Base-by-base conservation (phyloP, 2,797 vertebrate genomes). In the Sebastes matsubarae region DNA sequence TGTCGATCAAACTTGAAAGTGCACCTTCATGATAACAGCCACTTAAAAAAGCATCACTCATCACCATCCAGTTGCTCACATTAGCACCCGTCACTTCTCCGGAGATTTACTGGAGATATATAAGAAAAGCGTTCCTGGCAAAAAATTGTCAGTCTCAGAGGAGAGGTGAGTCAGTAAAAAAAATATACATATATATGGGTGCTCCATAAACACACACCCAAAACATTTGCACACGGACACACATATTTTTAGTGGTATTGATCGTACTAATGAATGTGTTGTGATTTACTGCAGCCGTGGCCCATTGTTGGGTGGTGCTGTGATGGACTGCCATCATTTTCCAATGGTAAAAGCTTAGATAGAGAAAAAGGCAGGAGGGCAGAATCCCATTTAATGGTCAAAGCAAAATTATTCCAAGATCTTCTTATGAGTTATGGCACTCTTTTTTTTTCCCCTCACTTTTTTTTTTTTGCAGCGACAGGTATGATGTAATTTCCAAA, bases 261-360 rank as follows among this genome's bases (percentile, higher is more conserved):
- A 96, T 96, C 80, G 84, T 57, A 58, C 84, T 95, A 91, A 94
- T 95, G 92, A 95, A 94, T 80, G 79, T 92, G 90, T 90, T 87
- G 88, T 93, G 92, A 94, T 94, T 95, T 94, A 95, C 85, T 88
- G 92, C 91, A 89, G 90, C 70, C 83, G 24, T 77, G 90, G 86
- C 90, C 88, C 79, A 92, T 93, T 94, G 94, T 94, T 91, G 87
- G 90, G 90, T 82, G 74, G 71, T 84, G 83, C 82, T 84, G 77
- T 93, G 93, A 95, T 91, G 88, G 92, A 93, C 92, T 89, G 91
- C 89, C 86, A 91, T 94, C 92, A 92, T 93, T 92, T 94, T 92
- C 87, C 90, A 83, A 91, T 88, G 92, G 88, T 93, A 93, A 94
- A 94, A 94, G 93, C 92, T 90, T 76, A 68, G 85, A 89, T 84